Conservation (phyloP, 1,140 invertebrate species). For the Drosophila sturtevanti region DNA sequence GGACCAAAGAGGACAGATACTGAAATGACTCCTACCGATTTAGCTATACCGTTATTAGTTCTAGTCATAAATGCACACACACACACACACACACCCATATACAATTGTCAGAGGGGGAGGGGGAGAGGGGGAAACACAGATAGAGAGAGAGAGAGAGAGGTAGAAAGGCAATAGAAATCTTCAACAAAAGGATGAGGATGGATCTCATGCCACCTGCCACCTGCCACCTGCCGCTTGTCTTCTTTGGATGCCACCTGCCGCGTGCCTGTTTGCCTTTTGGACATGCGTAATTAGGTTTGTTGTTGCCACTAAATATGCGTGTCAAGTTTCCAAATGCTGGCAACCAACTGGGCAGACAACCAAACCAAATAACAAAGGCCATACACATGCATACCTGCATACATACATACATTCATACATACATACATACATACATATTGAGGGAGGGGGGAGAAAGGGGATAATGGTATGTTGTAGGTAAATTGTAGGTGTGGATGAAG, state of each 20-base stretch:
- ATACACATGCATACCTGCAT: too few relatives aligned
- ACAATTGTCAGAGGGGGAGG: not conserved
- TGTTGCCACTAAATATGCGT: slow-evolving; percentile 78
- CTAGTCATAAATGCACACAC: slow-evolving; percentile 48
- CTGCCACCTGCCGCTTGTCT: slow-evolving; percentile 12
- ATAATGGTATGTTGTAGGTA: not conserved
- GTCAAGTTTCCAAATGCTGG: slow-evolving; percentile 63
- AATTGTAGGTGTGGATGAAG: not conserved
- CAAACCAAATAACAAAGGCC: not conserved
- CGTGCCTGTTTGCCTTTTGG: slow-evolving; percentile 36
- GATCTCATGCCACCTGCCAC: not conserved
- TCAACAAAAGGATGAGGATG: not conserved
- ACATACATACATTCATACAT: too few relatives aligned
- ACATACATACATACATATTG: too few relatives aligned
- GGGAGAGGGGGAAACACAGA: not conserved
- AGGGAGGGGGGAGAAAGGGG: not conserved
- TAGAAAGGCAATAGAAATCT: too few relatives aligned
- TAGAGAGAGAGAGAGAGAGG: too few relatives aligned
- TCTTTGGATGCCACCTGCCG: slow-evolving; percentile 31
- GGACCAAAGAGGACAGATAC: slow-evolving; percentile 4
- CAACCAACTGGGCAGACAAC: not conserved
- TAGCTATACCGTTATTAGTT: slow-evolving; percentile 21
- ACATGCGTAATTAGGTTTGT: slow-evolving; percentile 78
- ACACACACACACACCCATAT: not conserved
- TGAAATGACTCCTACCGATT: slow-evolving; percentile 12